phyloP scores from a whole-genome alignment of 2,888 invertebrate species.

The Unio delphinus region DNA sequence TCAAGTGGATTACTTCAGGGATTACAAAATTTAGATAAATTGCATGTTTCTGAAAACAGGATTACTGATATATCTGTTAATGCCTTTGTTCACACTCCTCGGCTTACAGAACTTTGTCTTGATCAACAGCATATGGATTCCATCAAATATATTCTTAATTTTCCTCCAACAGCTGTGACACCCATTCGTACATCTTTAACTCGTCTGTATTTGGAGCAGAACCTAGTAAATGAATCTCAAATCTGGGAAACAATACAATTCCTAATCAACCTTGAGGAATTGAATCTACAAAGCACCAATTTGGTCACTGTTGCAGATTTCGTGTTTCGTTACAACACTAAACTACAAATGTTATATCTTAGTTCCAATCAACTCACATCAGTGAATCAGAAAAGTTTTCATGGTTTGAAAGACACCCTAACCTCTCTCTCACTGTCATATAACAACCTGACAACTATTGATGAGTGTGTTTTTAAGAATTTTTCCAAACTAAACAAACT shows the following conservation, averaged over 20 bases:
- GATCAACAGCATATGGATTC: conserved; percentile 17
- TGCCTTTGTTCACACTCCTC: conserved; percentile 29
- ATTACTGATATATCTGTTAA: conserved; percentile 19
- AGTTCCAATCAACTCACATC: conserved; percentile 36
- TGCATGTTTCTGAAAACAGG: conserved; percentile 37
- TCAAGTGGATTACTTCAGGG: conserved; percentile 47
- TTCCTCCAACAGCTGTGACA: no score
- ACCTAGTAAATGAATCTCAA: not conserved
- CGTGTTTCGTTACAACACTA: conserved; percentile 43
- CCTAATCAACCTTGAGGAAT: conserved; percentile 45
- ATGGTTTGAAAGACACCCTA: conserved; percentile 49
- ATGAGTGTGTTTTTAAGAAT: conserved; percentile 49
- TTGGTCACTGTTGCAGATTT: conserved; percentile 45
- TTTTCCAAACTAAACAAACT: conserved; percentile 35
- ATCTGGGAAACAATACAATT: not conserved
- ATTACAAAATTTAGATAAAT: conserved; percentile 33
- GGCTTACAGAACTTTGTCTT: conserved; percentile 55
- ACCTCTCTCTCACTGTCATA: conserved; percentile 30
- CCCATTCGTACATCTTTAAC: not conserved
- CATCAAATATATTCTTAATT: not conserved
- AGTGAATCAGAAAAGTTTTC: conserved; percentile 47
- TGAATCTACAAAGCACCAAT: conserved; percentile 65
- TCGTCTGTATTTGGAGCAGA: not conserved
- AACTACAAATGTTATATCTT: conserved; percentile 45
- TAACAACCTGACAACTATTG: conserved; percentile 45